These are phyloP conservation scores for Periophthalmus modestus DNA, from an alignment of 2,113 vertebrate species.

Conservation along the genomic window DNA sequence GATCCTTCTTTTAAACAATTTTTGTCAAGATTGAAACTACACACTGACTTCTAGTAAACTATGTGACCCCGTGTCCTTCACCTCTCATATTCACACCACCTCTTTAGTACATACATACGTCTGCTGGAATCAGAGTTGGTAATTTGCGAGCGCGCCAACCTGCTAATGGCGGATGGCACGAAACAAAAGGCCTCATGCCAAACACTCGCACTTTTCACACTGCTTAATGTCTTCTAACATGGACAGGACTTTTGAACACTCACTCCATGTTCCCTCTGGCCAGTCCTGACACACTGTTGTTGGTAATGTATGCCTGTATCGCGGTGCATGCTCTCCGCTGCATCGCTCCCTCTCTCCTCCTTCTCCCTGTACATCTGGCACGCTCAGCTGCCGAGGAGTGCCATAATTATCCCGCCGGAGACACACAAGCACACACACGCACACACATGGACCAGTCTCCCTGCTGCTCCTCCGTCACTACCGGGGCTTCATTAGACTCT, in stretches of 20 bases:
- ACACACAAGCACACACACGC: slow-evolving; percentile 57
- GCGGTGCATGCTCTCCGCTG: slow-evolving; percentile 57
- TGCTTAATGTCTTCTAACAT: slow-evolving; percentile 37
- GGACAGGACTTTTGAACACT: slow-evolving; percentile 46
- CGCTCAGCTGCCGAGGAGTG: slow-evolving; percentile 99
- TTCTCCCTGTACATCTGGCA: slow-evolving; percentile 98
- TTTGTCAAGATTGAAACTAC: background rate
- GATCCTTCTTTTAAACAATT: background rate
- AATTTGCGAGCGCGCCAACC: slow-evolving; percentile 93
- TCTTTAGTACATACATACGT: slow-evolving; percentile 26
- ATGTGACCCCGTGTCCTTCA: slow-evolving; percentile 19
- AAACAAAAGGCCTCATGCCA: slow-evolving; percentile 76
- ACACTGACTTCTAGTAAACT: background rate
- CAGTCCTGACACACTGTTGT: slow-evolving; percentile 33
- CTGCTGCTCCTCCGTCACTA: slow-evolving; percentile 89
- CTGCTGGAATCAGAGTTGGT: slow-evolving; percentile 73
- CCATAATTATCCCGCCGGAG: slow-evolving; percentile 99
- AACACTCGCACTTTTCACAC: slow-evolving; percentile 43
- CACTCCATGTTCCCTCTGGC: slow-evolving; percentile 19
- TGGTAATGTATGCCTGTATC: slow-evolving; percentile 59
- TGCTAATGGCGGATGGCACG: slow-evolving; percentile 93
- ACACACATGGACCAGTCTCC: slow-evolving; percentile 61
- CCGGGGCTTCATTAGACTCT: slow-evolving; percentile 97
- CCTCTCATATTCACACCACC: slow-evolving; percentile 23
- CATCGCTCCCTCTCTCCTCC: slow-evolving; percentile 85